Evolutionary conservation across 1,140 invertebrate species (phyloP).

Genomic region (Samia ricini): DNA sequence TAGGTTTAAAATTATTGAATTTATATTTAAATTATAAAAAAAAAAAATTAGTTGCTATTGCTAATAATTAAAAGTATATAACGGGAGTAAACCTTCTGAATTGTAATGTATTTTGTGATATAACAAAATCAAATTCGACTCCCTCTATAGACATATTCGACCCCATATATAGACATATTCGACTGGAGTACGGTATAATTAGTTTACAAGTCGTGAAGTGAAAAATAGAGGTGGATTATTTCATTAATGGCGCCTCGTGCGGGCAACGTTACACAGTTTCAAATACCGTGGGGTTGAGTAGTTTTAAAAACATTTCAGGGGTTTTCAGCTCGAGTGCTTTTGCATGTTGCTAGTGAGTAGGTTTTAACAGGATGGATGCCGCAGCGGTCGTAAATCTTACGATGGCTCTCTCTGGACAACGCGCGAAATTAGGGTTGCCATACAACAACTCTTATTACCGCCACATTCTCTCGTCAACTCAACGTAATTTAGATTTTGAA

Average conservation of each 20-base stretch:
- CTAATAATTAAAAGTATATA: no score
- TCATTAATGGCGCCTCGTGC: slow-evolving; percentile 31
- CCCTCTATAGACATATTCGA: neutral
- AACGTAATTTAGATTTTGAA: no score
- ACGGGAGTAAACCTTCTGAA: no score
- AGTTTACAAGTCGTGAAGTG: slow-evolving; percentile 8
- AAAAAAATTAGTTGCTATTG: no score
- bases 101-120: neutral
- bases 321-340: slow-evolving; percentile 62
- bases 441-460: neutral
- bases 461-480: no score
- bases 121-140: neutral
- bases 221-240: slow-evolving; percentile 30
- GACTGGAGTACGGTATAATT: slow-evolving; percentile 5
- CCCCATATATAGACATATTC: neutral
- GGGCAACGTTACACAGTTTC: slow-evolving; percentile 25
- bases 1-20: no score
- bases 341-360: slow-evolving; percentile 61
- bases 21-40: no score
- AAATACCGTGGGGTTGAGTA: slow-evolving; percentile 37
- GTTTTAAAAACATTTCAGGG: slow-evolving; percentile 36
- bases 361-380: slow-evolving; percentile 61
- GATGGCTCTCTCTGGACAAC: slow-evolving; percentile 49
- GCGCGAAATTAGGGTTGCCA: slow-evolving; percentile 17
- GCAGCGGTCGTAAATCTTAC: slow-evolving; percentile 55